Evolutionary conservation across 2,888 invertebrate species (phyloP), one percentile per base, ranked within the genome.

Genomic region (Nomada fucata): DNA sequence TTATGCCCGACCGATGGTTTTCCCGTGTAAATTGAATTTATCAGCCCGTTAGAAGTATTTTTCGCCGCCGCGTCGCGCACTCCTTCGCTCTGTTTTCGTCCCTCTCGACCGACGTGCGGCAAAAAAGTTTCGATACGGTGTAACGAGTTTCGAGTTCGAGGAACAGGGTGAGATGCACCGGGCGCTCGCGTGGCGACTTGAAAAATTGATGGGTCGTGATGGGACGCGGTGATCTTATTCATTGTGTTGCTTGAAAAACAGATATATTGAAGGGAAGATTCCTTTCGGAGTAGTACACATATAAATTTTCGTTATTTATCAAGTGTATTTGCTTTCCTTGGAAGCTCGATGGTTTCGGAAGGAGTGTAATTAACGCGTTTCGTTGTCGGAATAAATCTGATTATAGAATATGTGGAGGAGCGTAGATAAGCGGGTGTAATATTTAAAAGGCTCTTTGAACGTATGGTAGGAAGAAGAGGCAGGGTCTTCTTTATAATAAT

Each of bases 11-110:
- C n/a, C 65, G 55, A 78, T 55, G 47, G 53, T 59, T 47, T 61
- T 60, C 64, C 26, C 78, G 57, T n/a, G 55, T 44, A 79, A 79
- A 79, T 80, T 79, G 44, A 57, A 79, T 72, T 61, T 75, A 63
- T 53, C 47, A 53, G 53, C 23, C 53, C n/a, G 59, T 71, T 71
- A 65, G 55, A 79, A 63, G 79, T 63, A 67, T 52, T 52, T 47
- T 47, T 47, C 23, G 15, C 2, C 50, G n/a, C 60, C 53, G 2
- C 3, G 20, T 18, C 7, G 7, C 26, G 11, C 20, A 44, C n/a
- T 18, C 9, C 26, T 2, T 23, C 10, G 36, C 4, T 23, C 26
- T 2, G 20, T 18, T 13, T 29, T 18, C n/a, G 53, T 47, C 23
- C 13, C 7, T 15, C 15, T 2, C 10, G 9, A 15, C 42, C 23